Conservation (phyloP, 1,140 invertebrate genomes). For the Polypedilum pembai region DNA sequence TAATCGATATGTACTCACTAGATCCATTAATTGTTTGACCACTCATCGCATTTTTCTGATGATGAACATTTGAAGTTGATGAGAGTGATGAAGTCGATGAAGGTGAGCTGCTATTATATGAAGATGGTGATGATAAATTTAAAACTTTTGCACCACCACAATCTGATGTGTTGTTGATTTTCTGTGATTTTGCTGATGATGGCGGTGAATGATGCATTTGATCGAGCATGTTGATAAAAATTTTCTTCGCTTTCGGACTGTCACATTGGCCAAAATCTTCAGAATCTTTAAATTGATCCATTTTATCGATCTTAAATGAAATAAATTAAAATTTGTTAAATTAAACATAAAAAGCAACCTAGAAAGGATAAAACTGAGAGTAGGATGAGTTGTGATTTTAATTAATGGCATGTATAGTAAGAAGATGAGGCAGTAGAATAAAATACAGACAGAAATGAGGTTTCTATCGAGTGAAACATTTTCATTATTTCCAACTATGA, state of each 20-base stretch:
- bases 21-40: slow-evolving; percentile 54
- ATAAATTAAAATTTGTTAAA: no score
- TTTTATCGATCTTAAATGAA: background rate
- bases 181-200: background rate
- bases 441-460: no score
- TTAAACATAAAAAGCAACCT: no score
- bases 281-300: background rate
- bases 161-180: background rate
- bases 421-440: no score
- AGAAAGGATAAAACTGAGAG: no score
- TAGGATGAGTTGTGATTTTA: background rate
- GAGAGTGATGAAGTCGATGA: slow-evolving; percentile 5
- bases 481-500: background rate
- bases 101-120: background rate
- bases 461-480: background rate
- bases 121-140: slow-evolving; percentile 14
- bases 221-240: slow-evolving; percentile 17
- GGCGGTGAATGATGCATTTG: slow-evolving; percentile 6
- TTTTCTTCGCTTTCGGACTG: slow-evolving; percentile 17
- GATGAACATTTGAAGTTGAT: slow-evolving; percentile 13
- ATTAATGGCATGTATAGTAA: background rate
- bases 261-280: background rate
- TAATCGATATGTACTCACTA: slow-evolving; percentile 54
- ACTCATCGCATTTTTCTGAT: background rate
- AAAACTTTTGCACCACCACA: background rate